Evolutionary conservation across 92 coral and sea anemone species (phyloP), one percentile per base, ranked within the genome.

Genomic region (Umimayanthus kanabou): DNA sequence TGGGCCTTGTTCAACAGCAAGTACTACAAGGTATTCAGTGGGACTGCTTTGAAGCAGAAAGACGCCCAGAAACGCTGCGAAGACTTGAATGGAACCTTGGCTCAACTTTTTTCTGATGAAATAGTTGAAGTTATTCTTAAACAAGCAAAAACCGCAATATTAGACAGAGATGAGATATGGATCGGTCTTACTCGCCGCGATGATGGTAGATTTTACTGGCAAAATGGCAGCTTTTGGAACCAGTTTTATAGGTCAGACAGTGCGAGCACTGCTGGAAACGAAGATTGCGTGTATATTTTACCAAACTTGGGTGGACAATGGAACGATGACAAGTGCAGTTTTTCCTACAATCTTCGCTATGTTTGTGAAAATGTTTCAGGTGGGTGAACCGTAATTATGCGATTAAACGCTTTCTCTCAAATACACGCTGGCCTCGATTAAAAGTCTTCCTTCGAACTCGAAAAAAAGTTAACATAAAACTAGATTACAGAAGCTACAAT

Each of bases 201-300:
- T 70, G 75, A 70, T 33, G 75, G 75, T 10, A 70, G 33, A 26
- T 70, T 70, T 26, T 70, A 25, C 33, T 70, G 75, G 75, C 75
- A 25, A 23, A 70, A 6, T 70, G 28, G 75, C 75, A 70, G 39
- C 15, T 70, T 70, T 28, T 70, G 37, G 29, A 25, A 7, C 75
- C 26, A 70, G 75, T 70, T 70, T 14, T 11, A 53, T 53, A 50
- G 57, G 57, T 50, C 57, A 16, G 11, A 53, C 58, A 53, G 58
- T 53, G 58, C 18, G 7, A 28, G 37, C 37, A 13, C 75, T 71
- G 75, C 37, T 25, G 75, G 75, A 9, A 71, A 71, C 1, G 40
- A 71, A 71, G 23, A 28, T 7, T 71, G 75, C 28, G 75, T 71
- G 20, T 71, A 28, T 23, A 28, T 71, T 11, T 16, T 33, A 16